Percentiles rank a stretch among this genome's conserved stretches.
Evolutionary conservation across 2,888 invertebrate species (phyloP).

Genomic region (Pristionchus japonicus): DNA sequence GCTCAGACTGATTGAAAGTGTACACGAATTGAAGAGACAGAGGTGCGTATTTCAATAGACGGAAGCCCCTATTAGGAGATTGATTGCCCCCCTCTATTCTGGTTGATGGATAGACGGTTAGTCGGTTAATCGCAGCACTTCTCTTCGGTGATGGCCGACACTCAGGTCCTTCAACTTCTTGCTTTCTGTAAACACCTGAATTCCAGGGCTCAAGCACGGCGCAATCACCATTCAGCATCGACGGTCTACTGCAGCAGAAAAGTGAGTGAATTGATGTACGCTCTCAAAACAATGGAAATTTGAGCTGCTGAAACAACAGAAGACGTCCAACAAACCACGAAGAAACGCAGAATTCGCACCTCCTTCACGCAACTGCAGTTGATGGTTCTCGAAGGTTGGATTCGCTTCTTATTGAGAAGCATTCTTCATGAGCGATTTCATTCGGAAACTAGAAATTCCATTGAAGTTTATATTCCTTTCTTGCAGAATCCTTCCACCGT

Average conservation of each 20-base stretch:
- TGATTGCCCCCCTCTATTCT: neutral
- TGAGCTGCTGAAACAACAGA: neutral
- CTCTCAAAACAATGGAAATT: neutral
- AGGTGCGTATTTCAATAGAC: too few relatives aligned
- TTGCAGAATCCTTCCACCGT: conserved; percentile 16
- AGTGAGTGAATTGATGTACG: neutral
- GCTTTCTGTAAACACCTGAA: neutral
- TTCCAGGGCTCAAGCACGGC: neutral
- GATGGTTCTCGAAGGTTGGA: conserved; percentile 19
- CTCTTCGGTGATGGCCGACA: neutral
- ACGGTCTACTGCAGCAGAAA: neutral
- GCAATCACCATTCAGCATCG: neutral
- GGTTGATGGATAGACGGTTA: neutral
- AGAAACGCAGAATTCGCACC: conserved; percentile 38
- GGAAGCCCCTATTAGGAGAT: conserved; percentile 14
- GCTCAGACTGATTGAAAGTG: too few relatives aligned
- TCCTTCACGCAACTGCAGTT: conserved; percentile 38
- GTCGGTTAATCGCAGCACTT: neutral
- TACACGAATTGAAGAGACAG: too few relatives aligned
- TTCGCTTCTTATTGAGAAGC: neutral
- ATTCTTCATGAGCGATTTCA: too few relatives aligned
- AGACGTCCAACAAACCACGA: neutral
- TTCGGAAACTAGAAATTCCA: too few relatives aligned
- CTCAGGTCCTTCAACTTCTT: neutral
- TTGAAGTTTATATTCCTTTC: too few relatives aligned